Evolutionary conservation across 2,797 vertebrate genomes (phyloP), one percentile per base, ranked within the genome.

Genomic region (Chaetophractus vellerosus): DNA sequence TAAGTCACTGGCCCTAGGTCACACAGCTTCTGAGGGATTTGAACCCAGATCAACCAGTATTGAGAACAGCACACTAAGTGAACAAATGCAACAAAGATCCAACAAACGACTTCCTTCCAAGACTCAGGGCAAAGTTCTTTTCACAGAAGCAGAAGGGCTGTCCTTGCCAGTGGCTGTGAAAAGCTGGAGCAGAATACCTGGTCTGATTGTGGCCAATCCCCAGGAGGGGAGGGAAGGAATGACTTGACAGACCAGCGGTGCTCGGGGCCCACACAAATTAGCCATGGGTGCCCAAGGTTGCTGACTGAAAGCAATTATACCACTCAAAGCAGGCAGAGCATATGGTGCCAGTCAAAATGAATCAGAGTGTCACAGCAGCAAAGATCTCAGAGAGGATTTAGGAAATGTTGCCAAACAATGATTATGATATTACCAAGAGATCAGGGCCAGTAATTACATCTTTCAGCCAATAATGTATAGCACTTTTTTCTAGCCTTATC

Each of bases 261-360:
- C 69, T 66, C 59, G 23, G 82, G 64, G 93, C 82, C 93, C 59
- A n/a, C 64, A 69, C 0, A 48, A 74, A 97, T 96, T 84, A 98
- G 85, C 90, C 28, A 7, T 52, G 38, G 86, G 19, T 57, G 55
- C 81, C 90, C 45, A 2, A 84, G n/a, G 9, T 63, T 90, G 68
- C 90, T 74, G 88, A 84, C 89, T 78, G 55, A 90, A 90, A 88
- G 75, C 90, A 96, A 92, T 93, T 82, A 89, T 6, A 15, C 50
- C 68, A 38, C 45, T 92, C 83, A 75, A 64, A 96, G 91, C 95
- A 96, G 92, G 93, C 84, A 57, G 74, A 97, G 90, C 83, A 91
- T 19, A 81, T 59, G 93, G 85, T 64, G 48, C 75, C 87, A 89
- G 82, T 72, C 96, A 95, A 63, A 79, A 94, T 57, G 66, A 69